Conservation (phyloP, 1,140 invertebrate genomes). For the Bombus balteatus region DNA sequence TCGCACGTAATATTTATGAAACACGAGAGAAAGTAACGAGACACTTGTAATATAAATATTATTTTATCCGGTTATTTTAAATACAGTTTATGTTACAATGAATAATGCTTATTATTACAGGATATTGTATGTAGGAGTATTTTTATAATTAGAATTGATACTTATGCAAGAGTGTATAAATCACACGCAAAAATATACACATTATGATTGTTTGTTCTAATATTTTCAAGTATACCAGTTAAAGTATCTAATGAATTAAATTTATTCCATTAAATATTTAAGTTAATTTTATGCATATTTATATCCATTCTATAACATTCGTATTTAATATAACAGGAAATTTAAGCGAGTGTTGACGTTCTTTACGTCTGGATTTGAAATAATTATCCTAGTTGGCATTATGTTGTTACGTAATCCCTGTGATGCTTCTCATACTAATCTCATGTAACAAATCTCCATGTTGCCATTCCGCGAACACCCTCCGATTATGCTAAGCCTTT, state of each 20-base stretch:
- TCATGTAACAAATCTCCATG: slow-evolving; percentile 11
- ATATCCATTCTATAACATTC: background rate
- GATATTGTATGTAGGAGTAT: too few relatives aligned
- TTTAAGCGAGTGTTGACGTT: background rate
- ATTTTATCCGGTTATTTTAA: background rate
- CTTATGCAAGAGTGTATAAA: background rate
- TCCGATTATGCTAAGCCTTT: background rate
- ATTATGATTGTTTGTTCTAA: too few relatives aligned
- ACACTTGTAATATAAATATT: background rate
- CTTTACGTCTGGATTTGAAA: background rate
- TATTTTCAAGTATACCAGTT: background rate
- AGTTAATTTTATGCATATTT: too few relatives aligned
- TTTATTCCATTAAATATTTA: too few relatives aligned
- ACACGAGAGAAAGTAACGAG: background rate
- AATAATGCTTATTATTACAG: too few relatives aligned
- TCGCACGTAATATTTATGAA: background rate
- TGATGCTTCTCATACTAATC: slow-evolving; percentile 16
- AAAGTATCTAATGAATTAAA: background rate
- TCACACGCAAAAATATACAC: background rate
- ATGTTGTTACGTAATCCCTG: slow-evolving; percentile 8
- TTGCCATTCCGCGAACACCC: background rate
- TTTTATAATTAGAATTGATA: too few relatives aligned
- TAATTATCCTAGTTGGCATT: slow-evolving; percentile 2
- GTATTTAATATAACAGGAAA: background rate
- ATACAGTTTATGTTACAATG: too few relatives aligned